phyloP scores from a whole-genome alignment of 2,888 invertebrate genomes.

The Chaitophorus viminalis region DNA sequence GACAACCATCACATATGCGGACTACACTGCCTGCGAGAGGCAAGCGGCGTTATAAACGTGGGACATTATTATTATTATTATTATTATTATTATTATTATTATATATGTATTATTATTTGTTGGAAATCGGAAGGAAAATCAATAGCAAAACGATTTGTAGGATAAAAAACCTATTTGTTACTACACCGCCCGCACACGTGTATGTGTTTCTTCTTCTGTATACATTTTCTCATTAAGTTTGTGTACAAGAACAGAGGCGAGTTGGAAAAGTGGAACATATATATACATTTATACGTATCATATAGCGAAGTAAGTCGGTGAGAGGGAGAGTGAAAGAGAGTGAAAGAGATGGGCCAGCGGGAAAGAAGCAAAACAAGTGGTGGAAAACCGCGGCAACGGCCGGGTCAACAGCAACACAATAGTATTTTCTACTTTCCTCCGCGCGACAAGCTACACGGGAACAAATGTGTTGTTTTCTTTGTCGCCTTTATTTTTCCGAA shows the following conservation, averaged over 20 bases:
- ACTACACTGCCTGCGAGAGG: no score
- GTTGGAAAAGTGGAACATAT: not conserved
- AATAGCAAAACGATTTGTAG: conserved; percentile 59
- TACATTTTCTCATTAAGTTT: conserved; percentile 59
- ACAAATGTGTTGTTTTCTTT: conserved; percentile 61
- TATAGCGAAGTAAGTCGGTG: not conserved
- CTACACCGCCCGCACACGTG: not conserved
- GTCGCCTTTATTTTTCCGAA: conserved; percentile 62
- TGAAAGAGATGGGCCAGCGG: not conserved
- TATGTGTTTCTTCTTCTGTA: conserved; percentile 2
- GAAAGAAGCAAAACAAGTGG: conserved; percentile 44
- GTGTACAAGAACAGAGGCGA: conserved; percentile 44
- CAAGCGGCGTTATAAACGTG: not conserved
- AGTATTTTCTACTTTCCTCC: conserved; percentile 19
- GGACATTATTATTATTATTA: not conserved
- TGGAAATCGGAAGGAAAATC: conserved; percentile 58
- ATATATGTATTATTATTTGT: conserved; percentile 33
- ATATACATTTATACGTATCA: not conserved
- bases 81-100: conserved; percentile 36
- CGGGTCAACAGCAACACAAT: conserved; percentile 57
- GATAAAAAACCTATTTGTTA: conserved; percentile 60
- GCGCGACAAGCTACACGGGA: conserved; percentile 8
- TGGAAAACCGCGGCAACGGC: conserved; percentile 47
- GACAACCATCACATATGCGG: not conserved
- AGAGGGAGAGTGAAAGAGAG: not conserved